Conservation (phyloP, 2,797 vertebrate species). For the Melanotaenia maccullochi region DNA sequence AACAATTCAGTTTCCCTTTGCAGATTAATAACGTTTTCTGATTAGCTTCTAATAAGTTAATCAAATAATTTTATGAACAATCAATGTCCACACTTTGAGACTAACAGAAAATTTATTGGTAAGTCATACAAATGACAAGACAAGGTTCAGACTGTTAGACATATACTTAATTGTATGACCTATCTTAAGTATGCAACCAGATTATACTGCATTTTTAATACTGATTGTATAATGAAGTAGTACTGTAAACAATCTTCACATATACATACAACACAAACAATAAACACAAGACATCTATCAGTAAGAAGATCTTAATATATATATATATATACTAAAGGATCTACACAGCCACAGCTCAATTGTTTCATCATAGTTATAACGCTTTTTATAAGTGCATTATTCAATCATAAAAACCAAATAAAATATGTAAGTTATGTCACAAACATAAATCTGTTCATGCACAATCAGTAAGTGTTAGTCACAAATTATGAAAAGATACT, state of each 20-base stretch:
- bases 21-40: too few species aligned
- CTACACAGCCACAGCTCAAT: neutral
- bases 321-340: neutral
- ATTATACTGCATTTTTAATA: conserved; percentile 18
- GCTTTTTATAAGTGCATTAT: neutral
- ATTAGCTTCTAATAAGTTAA: too few species aligned
- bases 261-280: conserved; percentile 25
- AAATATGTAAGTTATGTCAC: neutral
- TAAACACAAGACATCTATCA: conserved; percentile 3
- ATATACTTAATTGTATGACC: conserved; percentile 8
- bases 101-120: conserved; percentile 51
- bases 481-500: neutral
- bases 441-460: neutral
- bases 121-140: conserved; percentile 14
- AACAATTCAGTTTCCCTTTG: too few species aligned
- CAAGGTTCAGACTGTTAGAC: conserved; percentile 18
- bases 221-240: neutral
- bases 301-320: neutral
- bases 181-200: conserved; percentile 11
- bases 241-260: conserved; percentile 35
- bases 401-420: neutral
- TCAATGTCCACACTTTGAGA: neutral
- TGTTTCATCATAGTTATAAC: neutral
- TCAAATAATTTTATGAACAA: neutral
- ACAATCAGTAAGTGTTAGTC: neutral